phyloP scores from a whole-genome alignment of 2,113 vertebrate species.

The Sylvietta virens region DNA sequence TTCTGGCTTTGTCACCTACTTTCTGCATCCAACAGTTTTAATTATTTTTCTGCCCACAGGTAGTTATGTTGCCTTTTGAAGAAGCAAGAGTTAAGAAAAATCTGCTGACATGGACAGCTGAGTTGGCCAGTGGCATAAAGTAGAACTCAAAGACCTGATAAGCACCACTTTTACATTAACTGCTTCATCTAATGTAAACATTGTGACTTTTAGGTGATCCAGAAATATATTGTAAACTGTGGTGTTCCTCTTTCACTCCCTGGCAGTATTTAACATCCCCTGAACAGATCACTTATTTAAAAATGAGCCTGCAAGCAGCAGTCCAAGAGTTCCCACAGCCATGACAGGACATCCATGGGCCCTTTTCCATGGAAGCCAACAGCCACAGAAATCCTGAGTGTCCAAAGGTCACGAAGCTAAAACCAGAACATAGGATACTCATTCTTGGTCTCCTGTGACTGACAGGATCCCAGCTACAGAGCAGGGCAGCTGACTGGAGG shows the following conservation, averaged over 20 bases:
- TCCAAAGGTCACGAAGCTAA: background rate
- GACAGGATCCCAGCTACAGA: background rate
- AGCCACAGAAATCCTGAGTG: background rate
- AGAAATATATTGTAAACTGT: background rate
- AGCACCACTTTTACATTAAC: background rate
- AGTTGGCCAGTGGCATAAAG: background rate
- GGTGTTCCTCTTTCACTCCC: background rate
- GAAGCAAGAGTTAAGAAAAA: background rate
- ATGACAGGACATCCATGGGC: accelerated
- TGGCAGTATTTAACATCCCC: background rate
- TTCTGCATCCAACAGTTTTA: background rate
- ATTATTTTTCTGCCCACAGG: background rate
- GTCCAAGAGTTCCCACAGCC: background rate
- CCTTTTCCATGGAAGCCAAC: background rate
- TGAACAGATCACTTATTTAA: background rate
- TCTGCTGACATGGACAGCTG: background rate
- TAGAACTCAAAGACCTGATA: background rate
- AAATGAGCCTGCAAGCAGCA: background rate
- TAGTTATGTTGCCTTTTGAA: background rate
- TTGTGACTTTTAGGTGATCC: conserved; percentile 23
- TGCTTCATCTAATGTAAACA: conserved; percentile 26
- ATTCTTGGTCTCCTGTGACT: background rate
- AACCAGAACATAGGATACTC: background rate
- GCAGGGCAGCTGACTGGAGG: background rate
- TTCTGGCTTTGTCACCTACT: background rate